Base-by-base conservation (phyloP, 2,888 invertebrate genomes). In the Craniophora ligustri region DNA sequence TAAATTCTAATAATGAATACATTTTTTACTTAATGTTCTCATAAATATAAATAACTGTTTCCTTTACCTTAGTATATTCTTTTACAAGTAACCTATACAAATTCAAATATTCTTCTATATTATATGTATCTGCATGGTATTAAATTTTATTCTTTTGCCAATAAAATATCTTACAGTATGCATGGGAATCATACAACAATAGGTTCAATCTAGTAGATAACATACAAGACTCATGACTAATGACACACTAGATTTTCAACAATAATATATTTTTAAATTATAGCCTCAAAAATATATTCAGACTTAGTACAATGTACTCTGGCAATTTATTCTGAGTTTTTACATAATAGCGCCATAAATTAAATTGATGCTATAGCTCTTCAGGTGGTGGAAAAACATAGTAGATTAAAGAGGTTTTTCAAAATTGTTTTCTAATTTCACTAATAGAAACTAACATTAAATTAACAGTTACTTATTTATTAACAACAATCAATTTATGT, bases 1-100 rank as follows among this genome's bases (percentile, higher is more conserved):
- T 46, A 14, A 59, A 48, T 58, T 45, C 42, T 67, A 81, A 80
- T 87, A 89, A 89, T 89, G 89, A 89, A 90, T 89, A 89, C 89
- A 89, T 88, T 88, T 76, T 87, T 86, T 86, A 77, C 76, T 54
- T 50, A 36, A 34, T 56, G 35, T 49, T 44, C 32, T 44, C 13
- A 15, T 58, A 21, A 39, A 26, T 59, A 5, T 51, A 53, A 45
- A 32, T 42, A 35, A 35, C 16, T 47, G 23, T 41, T 26, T 28
- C 8, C 10, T 46, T 14, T 41, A 34, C 41, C 7, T 48, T 28
- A 34, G 28, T 26, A 48, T 53, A 41, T 46, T 32, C 2, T 39
- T 36, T 4, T 34, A 36, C 41, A 6, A 16, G 23, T 30, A 32
- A 21, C 1, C 3, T 13, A n/a, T 38, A 19, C 3, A 15, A 32